Evolutionary conservation across 2,113 vertebrate species (phyloP).

Genomic region (Neogobius melanostomus): DNA sequence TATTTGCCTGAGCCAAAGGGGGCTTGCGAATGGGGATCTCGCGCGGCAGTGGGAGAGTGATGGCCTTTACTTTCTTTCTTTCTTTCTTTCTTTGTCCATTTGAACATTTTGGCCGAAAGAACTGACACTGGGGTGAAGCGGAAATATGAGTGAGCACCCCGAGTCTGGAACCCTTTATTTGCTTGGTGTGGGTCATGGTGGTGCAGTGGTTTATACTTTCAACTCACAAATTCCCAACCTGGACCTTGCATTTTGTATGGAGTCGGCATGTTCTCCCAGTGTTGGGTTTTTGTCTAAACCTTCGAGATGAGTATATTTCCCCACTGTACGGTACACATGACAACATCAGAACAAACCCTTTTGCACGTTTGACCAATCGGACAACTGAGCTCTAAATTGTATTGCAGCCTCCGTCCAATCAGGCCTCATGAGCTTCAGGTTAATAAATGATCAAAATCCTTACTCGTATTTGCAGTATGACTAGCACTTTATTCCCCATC

Average conservation of each 20-base stretch:
- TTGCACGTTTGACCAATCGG: too few species aligned
- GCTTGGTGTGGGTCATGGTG: too few species aligned
- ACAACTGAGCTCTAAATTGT: not conserved
- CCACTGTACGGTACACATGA: too few species aligned
- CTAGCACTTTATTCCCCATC: not conserved
- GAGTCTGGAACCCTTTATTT: too few species aligned
- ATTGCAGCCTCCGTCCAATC: not conserved
- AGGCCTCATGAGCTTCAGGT: too few species aligned
- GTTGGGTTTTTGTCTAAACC: too few species aligned
- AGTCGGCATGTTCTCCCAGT: too few species aligned
- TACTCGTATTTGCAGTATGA: not conserved
- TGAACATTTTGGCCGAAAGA: not conserved
- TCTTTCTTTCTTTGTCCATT: conserved; percentile 16
- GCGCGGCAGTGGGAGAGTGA: not conserved
- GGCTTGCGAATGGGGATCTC: conserved; percentile 14
- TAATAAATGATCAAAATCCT: not conserved
- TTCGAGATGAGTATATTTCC: too few species aligned
- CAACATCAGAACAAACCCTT: too few species aligned
- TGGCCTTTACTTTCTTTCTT: conserved; percentile 25
- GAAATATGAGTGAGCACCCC: not conserved
- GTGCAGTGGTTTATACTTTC: not conserved
- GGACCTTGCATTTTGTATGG: too few species aligned
- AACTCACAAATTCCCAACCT: not conserved
- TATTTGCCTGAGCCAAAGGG: conserved; percentile 34
- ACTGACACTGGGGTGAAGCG: not conserved